Evolutionary conservation across 2,888 invertebrate species (phyloP), one percentile per base, ranked within the genome.

Genomic region (Scaeva pyrastri): DNA sequence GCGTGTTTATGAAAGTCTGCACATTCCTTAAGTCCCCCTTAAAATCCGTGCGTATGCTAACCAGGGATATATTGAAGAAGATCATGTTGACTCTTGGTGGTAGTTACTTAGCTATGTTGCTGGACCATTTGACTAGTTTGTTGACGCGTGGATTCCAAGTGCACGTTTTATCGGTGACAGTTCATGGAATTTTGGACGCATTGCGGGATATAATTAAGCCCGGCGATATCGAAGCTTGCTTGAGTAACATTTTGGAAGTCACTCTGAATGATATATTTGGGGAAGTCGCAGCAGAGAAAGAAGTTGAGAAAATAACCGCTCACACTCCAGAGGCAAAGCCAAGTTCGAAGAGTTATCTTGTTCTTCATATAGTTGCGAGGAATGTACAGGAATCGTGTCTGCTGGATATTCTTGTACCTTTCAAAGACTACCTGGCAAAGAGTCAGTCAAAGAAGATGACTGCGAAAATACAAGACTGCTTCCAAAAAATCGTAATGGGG

Each of bases 231-330:
- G 97, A 98, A 90, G 92, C 94, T 1, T 96, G 97, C 90, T 93
- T 98, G 26, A 93, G 95, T 70, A 95, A 95, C 83, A 95, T 99
- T 68, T 92, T 97, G 14, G 95, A 97, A 91, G 96, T 98, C 6
- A 97, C 97, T 88, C 94, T 95, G 55, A 95, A 96, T 83, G 99
- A 99, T 92, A 93, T 99, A 48, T 99, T 99, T 91, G 98, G 98
- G 0, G 94, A 95, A 14, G 93, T 96, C 5, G 95, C 96, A 0
- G 98, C 98, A 90, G 99, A 99, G 92, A 99, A 98, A 91, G 97
- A 98, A 92, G 95, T 98, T 0, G 94, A 95, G 0, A 97, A 97
- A 90, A 95, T 99, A 31, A 95, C 95, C 7, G 94, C 95, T 12
- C 97, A 97, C 91, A 95, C 96, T 1, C 95, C 96, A 0, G 97